Evolutionary conservation across 1,140 invertebrate genomes (phyloP), one percentile per base, ranked within the genome.

Genomic region (Drosophila pruinosa): DNA sequence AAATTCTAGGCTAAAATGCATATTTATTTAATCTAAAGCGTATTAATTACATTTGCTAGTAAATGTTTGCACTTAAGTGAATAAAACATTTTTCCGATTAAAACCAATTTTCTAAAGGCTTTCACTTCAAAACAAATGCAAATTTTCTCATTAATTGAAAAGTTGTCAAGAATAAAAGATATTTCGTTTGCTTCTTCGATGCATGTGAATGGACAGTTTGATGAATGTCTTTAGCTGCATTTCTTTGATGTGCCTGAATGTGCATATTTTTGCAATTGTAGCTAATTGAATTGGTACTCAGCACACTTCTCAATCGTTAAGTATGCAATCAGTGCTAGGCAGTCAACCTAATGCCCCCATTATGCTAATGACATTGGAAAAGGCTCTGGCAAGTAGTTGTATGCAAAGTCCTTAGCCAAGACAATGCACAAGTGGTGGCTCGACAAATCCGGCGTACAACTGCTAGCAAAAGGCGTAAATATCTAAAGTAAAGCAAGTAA

Each of bases 341-440:
- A 39, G 41, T 19, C 71, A 72, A 88, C 81, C 81, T 88, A 86
- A 85, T 88, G 82, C 69, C 82, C 81, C 82, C 78, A 86, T 86
- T 86, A 86, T 88, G 81, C 82, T 81, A 86, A 86, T 86, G 82
- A 80, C 78, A 86, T 78, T 76, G 81, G 56, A 74, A 76, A 67
- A 61, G 62, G 61, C 61, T 34, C 22, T 28, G 52, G 45, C 52
- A 71, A 68, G 17, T 47, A 6, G 14, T 39, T 17, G 14, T 47
- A 43, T 61, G 62, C 72, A 61, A 43, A 68, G 47, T 74, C 52
- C 52, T 50, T 28, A 61, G 34, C 41, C 53, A 73, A 69, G 56
- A 57, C 50, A 77, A 65, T 45, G 64, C 68, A n/a, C 62, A 54
- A 72, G 63, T 59, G 63, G 54, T 53, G 63, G 45, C 52, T 58